Evolutionary conservation across 2,888 invertebrate species (phyloP).

Genomic region (Apoderus coryli): DNA sequence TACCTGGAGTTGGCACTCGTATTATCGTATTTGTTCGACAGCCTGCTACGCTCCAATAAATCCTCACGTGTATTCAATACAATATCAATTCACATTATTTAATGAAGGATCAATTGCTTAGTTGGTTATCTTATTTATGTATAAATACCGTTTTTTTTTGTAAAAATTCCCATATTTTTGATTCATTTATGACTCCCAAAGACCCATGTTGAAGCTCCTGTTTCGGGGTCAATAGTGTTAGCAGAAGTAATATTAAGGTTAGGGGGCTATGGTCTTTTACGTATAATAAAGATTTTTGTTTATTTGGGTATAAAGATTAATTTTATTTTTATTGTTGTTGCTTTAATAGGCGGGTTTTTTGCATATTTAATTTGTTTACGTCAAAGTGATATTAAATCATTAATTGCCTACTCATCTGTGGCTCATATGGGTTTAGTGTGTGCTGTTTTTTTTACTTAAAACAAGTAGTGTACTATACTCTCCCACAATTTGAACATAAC

Average conservation of each 20-base stretch:
- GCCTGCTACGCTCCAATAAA: too few species aligned
- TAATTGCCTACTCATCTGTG: constrained; percentile 63
- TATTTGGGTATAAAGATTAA: constrained; percentile 35
- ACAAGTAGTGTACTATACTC: too few species aligned
- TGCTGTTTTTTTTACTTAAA: constrained; percentile 40
- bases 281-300: constrained; percentile 37
- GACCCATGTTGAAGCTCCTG: constrained; percentile 62
- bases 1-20: too few species aligned
- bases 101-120: too few species aligned
- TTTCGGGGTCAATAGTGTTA: constrained; percentile 59
- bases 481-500: too few species aligned
- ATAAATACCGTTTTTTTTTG: constrained; percentile 50
- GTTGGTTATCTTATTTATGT: too few species aligned
- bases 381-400: constrained; percentile 53
- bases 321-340: constrained; percentile 39
- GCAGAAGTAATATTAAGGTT: constrained; percentile 58
- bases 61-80: too few species aligned
- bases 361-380: constrained; percentile 51
- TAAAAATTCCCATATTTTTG: constrained; percentile 56
- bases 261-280: constrained; percentile 54
- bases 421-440: constrained; percentile 53
- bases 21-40: too few species aligned
- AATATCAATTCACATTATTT: too few species aligned
- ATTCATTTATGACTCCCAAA: constrained; percentile 57
- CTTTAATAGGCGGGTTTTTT: constrained; percentile 42